Evolutionary conservation across 2,888 invertebrate species (phyloP).

Genomic region (Folsomia candida): DNA sequence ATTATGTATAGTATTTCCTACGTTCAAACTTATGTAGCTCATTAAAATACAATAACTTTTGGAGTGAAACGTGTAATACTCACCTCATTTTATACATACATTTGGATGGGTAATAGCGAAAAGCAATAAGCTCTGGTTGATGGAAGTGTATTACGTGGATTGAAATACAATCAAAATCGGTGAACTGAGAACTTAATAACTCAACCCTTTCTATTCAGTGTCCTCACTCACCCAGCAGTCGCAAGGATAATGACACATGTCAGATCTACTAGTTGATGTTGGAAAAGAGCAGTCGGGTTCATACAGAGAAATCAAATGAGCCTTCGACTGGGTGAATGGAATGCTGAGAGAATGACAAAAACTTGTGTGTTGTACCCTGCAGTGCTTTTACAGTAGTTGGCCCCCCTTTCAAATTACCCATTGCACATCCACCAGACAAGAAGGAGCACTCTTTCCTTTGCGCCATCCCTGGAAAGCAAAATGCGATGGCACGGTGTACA

Average conservation of each 20-base stretch:
- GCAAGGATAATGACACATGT: background rate
- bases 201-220: background rate
- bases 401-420: no score
- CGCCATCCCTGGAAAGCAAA: no score
- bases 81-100: background rate
- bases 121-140: background rate
- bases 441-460: no score
- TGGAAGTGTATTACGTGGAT: background rate
- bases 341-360: no score
- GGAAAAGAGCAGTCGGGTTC: conserved; percentile 2
- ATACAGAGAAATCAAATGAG: conserved; percentile 23
- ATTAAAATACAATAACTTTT: no score
- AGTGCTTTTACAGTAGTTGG: background rate
- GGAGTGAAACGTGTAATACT: background rate
- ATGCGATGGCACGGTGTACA: no score
- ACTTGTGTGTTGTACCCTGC: no score
- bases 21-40: no score
- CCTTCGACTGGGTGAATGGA: conserved; percentile 29
- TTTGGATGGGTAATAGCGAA: background rate
- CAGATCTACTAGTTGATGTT: background rate
- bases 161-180: background rate
- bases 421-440: no score
- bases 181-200: background rate
- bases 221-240: background rate
- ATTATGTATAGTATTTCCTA: no score